phyloP scores from a whole-genome alignment of 2,797 vertebrate genomes.

The Rhinoraja longicauda region DNA sequence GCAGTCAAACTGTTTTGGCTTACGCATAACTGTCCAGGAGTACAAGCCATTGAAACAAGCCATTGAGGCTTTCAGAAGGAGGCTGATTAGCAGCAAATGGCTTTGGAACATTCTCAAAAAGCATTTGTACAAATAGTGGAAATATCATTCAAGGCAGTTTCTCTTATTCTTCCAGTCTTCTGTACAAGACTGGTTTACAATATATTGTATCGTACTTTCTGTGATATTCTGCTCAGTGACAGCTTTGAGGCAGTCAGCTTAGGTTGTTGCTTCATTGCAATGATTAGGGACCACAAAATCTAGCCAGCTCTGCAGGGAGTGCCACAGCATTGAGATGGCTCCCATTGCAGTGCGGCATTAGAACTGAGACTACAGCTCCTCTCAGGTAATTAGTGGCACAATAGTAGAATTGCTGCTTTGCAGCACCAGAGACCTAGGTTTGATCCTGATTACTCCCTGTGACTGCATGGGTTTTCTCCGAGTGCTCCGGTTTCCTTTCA shows the following conservation, averaged over 20 bases:
- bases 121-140: not conserved
- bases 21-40: not conserved
- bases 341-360: not conserved
- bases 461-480: too few species aligned
- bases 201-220: not conserved
- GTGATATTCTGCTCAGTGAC: not conserved
- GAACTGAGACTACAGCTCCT: not conserved
- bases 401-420: too few species aligned
- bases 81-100: not conserved
- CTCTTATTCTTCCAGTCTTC: too few species aligned
- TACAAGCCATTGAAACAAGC: not conserved
- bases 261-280: not conserved
- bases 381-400: not conserved
- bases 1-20: not conserved
- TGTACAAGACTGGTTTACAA: too few species aligned
- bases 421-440: too few species aligned
- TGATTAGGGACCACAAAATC: not conserved
- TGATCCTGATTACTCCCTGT: too few species aligned
- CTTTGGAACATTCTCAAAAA: not conserved
- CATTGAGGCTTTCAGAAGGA: not conserved
- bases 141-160: not conserved
- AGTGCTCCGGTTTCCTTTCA: too few species aligned
- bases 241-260: not conserved
- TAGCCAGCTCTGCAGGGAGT: not conserved
- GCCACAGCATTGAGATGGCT: too few species aligned